Percentiles rank a stretch among this genome's conserved stretches.
Conservation (phyloP, 2,797 vertebrate species). For the Argyrosomus regius region DNA sequence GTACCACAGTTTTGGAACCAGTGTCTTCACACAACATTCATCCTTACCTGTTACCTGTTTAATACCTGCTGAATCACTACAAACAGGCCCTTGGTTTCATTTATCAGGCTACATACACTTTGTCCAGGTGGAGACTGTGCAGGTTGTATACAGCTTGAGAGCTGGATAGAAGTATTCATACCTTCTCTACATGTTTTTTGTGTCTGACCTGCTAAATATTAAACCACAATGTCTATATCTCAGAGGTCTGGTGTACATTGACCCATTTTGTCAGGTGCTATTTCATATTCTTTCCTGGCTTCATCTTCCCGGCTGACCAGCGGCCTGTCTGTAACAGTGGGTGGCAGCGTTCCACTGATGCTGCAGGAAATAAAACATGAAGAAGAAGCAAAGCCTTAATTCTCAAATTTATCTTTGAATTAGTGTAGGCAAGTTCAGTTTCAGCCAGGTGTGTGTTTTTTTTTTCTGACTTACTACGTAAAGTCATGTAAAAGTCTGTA, state of each 20-base stretch:
- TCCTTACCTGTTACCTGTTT: neutral
- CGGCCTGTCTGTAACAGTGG: slow-evolving; percentile 2
- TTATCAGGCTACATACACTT: neutral
- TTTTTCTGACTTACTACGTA: neutral
- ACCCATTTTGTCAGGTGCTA: neutral
- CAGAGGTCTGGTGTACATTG: neutral
- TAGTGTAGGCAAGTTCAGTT: neutral
- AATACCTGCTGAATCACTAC: neutral
- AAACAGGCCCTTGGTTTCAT: neutral
- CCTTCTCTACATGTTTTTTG: neutral
- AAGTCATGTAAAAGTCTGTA: slow-evolving; percentile 23
- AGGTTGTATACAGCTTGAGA: neutral
- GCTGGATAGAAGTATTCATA: neutral
- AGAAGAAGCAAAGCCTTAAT: neutral
- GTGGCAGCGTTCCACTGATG: slow-evolving; percentile 15
- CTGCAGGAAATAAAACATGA: slow-evolving; percentile 7
- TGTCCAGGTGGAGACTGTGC: neutral
- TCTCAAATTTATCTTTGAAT: neutral
- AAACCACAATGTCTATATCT: neutral
- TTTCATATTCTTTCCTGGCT: neutral
- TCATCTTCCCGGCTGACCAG: neutral
- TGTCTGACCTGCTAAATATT: no score
- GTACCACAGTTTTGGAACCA: no score
- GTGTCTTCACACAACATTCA: no score
- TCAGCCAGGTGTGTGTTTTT: neutral